Evolutionary conservation across 2,888 invertebrate species (phyloP), one percentile per base, ranked within the genome.

Genomic region (Caradrina clavipalpis): DNA sequence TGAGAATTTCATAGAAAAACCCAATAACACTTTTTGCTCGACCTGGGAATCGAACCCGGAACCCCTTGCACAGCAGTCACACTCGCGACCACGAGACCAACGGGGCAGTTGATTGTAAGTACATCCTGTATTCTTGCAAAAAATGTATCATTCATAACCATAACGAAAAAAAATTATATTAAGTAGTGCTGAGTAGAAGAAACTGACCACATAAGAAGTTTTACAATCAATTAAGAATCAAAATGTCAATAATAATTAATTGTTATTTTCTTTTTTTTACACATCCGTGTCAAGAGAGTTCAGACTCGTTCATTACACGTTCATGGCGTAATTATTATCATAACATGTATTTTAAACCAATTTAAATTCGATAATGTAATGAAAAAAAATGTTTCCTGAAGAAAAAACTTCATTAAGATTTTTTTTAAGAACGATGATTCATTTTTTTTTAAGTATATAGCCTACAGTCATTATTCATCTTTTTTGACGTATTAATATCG

Each of bases 221-320:
- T 53, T 49, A 64, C 31, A 17, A 19, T 47, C 15, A 56, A 73
- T 68, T 51, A 45, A 6, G 26, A 19, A 39, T 45, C 19, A 35
- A 21, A 71, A 77, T 71, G 70, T 55, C 62, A 69, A 58, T 51
- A 39, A 59, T 21, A 2, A 62, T 42, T 26, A 13, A 55, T 58
- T 54, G 59, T 42, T 26, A 7, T 59, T 62, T 58, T 21, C 19
- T 69, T 54, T 39, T 26, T 42, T 26, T 55, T 49, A 35, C 45
- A 57, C 21, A 54, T 71, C 66, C 66, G 51, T 62, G 31, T 73
- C 61, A 58, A 8, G 3, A 60, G 57, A 58, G 66, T 76, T 73
- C 66, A 76, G 13, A 62, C 42, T 51, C 61, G 59, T 49, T 60
- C 35, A 62, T 47, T 45, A 49, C 26, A 61, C 54, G 26, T 26